phyloP scores from a whole-genome alignment of 1,140 invertebrate species.

The Aradophagus sp. region DNA sequence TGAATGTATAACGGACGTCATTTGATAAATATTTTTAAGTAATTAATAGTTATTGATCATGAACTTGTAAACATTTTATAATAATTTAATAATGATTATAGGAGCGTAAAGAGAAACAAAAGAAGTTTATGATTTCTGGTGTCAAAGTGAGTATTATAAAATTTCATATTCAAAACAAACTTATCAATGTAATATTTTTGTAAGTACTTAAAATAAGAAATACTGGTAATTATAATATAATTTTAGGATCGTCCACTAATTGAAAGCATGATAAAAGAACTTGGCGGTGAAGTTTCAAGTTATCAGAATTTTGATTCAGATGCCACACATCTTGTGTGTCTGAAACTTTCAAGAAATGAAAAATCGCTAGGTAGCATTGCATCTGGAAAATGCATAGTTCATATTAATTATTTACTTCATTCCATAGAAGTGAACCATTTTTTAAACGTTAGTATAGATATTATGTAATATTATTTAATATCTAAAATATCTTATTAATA shows the following conservation, averaged over 20 bases:
- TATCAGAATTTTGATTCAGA: conserved; percentile 78
- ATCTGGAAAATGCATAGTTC: conserved; percentile 90
- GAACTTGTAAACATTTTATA: no score
- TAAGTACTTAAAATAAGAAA: no score
- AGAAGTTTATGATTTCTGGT: no score
- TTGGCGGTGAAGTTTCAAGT: conserved; percentile 82
- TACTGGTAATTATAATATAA: background rate
- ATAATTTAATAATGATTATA: no score
- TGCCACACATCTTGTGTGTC: conserved; percentile 86
- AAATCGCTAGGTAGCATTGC: conserved; percentile 89
- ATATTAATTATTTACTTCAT: conserved; percentile 83
- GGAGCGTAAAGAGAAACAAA: no score
- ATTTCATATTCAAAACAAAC: no score
- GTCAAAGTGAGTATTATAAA: no score
- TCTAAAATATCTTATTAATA: background rate
- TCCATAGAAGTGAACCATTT: conserved; percentile 80
- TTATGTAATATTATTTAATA: conserved; percentile 25
- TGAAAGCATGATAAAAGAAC: conserved; percentile 75
- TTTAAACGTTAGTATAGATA: conserved; percentile 78
- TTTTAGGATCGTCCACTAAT: conserved; percentile 71
- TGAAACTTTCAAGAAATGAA: conserved; percentile 85
- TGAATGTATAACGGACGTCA: no score
- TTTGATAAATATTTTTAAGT: no score
- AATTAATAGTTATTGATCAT: no score
- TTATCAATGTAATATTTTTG: no score